phyloP scores from a whole-genome alignment of 2,797 vertebrate genomes.

The Nothura maculosa region DNA sequence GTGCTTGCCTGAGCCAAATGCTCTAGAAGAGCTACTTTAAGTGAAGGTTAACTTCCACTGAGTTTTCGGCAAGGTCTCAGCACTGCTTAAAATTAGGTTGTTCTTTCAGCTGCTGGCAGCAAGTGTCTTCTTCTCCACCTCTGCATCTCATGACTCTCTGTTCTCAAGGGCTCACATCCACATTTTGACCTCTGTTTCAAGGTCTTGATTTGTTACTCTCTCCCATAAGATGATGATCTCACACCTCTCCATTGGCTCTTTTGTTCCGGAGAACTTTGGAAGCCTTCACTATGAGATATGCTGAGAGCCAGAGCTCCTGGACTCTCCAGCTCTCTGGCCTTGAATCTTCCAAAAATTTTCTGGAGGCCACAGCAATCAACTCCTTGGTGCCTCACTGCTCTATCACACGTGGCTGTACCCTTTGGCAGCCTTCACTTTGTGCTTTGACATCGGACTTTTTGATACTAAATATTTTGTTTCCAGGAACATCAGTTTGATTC shows the following conservation, averaged over 20 bases:
- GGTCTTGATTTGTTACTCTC: background rate
- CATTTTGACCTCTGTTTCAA: background rate
- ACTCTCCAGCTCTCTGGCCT: background rate
- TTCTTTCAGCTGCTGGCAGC: background rate
- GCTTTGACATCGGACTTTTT: background rate
- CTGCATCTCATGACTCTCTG: background rate
- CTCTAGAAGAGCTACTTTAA: background rate
- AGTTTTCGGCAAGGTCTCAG: background rate
- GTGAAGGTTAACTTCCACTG: background rate
- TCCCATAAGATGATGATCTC: background rate
- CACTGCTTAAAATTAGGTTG: background rate
- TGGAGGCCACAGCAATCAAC: background rate
- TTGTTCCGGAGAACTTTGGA: background rate
- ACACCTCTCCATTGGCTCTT: background rate
- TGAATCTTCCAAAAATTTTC: background rate
- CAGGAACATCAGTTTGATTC: background rate
- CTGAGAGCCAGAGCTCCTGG: background rate
- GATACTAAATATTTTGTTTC: background rate
- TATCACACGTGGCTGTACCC: background rate
- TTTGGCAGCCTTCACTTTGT: background rate
- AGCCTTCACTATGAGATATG: background rate
- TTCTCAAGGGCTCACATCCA: background rate
- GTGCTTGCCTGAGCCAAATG: background rate
- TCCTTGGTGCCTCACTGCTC: background rate
- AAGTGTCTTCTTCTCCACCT: background rate